Conservation (phyloP, 1,140 invertebrate genomes). For the Drosophila jambulina region DNA sequence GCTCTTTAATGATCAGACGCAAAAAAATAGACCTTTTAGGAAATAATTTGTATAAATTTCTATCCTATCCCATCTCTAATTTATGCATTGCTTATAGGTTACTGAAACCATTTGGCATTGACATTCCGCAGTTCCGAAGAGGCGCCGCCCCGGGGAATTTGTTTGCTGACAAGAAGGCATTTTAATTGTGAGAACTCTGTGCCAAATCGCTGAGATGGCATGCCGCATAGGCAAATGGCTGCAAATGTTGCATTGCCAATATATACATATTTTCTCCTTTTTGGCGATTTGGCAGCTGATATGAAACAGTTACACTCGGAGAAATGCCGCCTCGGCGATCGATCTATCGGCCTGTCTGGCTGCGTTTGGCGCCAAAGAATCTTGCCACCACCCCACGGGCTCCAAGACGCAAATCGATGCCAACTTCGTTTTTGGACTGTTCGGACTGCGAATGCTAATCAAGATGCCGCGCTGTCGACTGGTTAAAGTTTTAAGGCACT, state of each 20-base stretch:
- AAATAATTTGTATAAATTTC: too few relatives aligned
- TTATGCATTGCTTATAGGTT: not conserved
- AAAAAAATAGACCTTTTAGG: too few relatives aligned
- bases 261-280: not conserved
- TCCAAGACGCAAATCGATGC: conserved; percentile 33
- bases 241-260: conserved; percentile 25
- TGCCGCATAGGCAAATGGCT: conserved; percentile 47
- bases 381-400: conserved; percentile 76
- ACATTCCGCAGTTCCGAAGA: conserved; percentile 64
- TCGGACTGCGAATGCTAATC: conserved; percentile 63
- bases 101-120: conserved; percentile 49
- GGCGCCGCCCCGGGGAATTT: conserved; percentile 44
- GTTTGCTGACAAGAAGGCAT: conserved; percentile 54
- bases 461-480: conserved; percentile 72
- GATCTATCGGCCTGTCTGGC: conserved; percentile 26
- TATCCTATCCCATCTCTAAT: too few relatives aligned
- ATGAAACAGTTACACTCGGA: conserved; percentile 47
- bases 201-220: conserved; percentile 72
- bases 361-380: conserved; percentile 75
- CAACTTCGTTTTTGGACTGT: conserved; percentile 37
- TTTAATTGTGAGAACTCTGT: conserved; percentile 79
- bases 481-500: conserved; percentile 25
- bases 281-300: conserved; percentile 36
- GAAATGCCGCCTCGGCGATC: conserved; percentile 21
- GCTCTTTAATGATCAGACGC: too few relatives aligned